Evolutionary conservation across 2,113 vertebrate genomes (phyloP).

Genomic region (Amphilophus citrinellus): DNA sequence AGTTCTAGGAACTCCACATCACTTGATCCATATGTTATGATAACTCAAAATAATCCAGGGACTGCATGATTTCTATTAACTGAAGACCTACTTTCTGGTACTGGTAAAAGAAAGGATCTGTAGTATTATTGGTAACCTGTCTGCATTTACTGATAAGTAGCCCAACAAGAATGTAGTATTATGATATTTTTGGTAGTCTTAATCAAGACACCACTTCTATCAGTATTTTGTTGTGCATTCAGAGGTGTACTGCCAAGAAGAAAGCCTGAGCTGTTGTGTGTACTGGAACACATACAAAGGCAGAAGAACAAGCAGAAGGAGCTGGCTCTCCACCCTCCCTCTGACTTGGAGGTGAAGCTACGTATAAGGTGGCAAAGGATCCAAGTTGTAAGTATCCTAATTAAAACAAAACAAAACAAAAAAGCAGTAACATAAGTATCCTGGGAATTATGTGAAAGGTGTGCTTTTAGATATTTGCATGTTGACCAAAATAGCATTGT

Average conservation of each 20-base stretch:
- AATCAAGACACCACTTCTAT: background rate
- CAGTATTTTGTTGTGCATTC: background rate
- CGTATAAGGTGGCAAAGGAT: slow-evolving; percentile 58
- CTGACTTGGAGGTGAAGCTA: slow-evolving; percentile 76
- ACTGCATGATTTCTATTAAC: background rate
- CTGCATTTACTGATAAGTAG: background rate
- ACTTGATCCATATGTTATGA: background rate
- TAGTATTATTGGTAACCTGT: background rate
- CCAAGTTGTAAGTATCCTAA: slow-evolving; percentile 26
- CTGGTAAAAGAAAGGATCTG: background rate
- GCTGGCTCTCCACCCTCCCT: slow-evolving; percentile 41
- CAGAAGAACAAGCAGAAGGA: slow-evolving; percentile 66
- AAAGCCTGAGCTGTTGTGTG: slow-evolving; percentile 65
- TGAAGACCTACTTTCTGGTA: background rate
- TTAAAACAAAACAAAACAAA: background rate
- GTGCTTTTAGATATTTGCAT: background rate
- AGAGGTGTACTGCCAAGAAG: slow-evolving; percentile 68
- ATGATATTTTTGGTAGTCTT: background rate
- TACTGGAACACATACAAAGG: slow-evolving; percentile 65
- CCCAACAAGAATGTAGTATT: background rate
- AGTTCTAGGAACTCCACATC: background rate
- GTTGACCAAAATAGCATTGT: background rate
- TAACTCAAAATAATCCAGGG: background rate
- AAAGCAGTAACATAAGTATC: background rate
- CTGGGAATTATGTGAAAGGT: background rate